Base-by-base conservation (phyloP, 2,113 vertebrate species). In the Toxotes chatareus region DNA sequence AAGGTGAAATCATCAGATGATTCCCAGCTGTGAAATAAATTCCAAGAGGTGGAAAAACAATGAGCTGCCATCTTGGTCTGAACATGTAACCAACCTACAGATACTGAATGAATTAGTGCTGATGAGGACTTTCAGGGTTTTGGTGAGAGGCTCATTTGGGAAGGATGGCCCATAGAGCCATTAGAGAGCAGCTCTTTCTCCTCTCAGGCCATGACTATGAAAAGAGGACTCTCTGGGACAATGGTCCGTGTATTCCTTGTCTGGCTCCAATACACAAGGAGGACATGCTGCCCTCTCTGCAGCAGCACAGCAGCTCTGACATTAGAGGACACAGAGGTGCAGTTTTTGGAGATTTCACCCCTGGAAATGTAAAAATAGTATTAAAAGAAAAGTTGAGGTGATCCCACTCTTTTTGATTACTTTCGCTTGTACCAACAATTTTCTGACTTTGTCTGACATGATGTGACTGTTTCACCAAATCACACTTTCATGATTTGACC, bases 221-320 rank as follows among this genome's bases (percentile, higher is more conserved):
- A 95, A 80, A 82, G 92, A 90, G 46, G 61, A 55, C 68, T 65
- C 67, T 79, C 34, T 16, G 67, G 63, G 77, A 87, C 90, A 86
- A 89, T 68, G 73, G 11, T 32, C 61, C 63, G 88, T 70, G 89
- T 92, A 94, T 94, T 95, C 91, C 83, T 88, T 78, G 95, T 95
- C 95, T 95, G 95, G 93, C 83, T 88, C 87, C 85, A 95, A 95
- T 95, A 95, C 92, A 95, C 94, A 94, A 89, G 46, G 8, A 56
- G 32, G 47, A 3, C 38, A 27, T 1, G 17, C 5, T 47, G 70
- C 11, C 53, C 47, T 72, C 47, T 2, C 38, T 65, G 66, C 46
- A 69, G 71, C 55, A 31, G 1, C 59, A 61, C 56, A 4, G 57
- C 57, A 49, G 56, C 53, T 72, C 57, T 19, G 44, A 12, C 65